Evolutionary conservation across 2,113 vertebrate genomes (phyloP), one percentile per base, ranked within the genome.

Genomic region (Cebus imitator): DNA sequence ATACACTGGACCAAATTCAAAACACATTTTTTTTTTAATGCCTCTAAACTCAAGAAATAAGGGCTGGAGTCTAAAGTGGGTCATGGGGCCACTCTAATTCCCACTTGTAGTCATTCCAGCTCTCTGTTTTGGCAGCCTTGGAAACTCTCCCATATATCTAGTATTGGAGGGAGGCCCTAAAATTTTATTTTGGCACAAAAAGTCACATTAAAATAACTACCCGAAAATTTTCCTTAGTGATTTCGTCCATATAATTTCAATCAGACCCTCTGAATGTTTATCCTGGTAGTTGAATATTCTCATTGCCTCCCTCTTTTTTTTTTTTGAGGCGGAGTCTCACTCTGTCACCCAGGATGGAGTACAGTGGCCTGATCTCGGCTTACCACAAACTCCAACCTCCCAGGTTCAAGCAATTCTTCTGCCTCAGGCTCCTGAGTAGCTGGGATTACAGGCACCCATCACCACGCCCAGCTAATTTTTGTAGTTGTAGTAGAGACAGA

Each of bases 221-320:
- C 58, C 1, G 23, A 32, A 92, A 32, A 45, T 43, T 70, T 91
- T 82, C 61, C 48, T n/a, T 30, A 61, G 68, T 75, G 43, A 92
- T 50, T 48, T 61, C 68, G 61, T 61, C 9, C 14, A 72, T 18
- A 83, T 80, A 16, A 5, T 37, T 48, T 30, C 68, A 84, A 58
- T 16, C 32, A 84, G 52, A 61, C 80, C 80, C 30, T 83, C 14
- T 18, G 30, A 72, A 72, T 25, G 64, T 72, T n/a, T 40, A 57
- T 23, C 17, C 52, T 55, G 70, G n/a, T 61, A 84, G 75, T 0
- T 45, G 32, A 35, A 92, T n/a, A 73, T 7, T 84, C 40, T 75
- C 52, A 58, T 45, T 73, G 43, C 4, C 11, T 10, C 61, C 5
- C 5, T 27, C 4, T 0, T 0, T 3, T 2, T 30, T 30, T 58